Conservation (phyloP, 2,113 vertebrate genomes). For the Chaetodon auriga region DNA sequence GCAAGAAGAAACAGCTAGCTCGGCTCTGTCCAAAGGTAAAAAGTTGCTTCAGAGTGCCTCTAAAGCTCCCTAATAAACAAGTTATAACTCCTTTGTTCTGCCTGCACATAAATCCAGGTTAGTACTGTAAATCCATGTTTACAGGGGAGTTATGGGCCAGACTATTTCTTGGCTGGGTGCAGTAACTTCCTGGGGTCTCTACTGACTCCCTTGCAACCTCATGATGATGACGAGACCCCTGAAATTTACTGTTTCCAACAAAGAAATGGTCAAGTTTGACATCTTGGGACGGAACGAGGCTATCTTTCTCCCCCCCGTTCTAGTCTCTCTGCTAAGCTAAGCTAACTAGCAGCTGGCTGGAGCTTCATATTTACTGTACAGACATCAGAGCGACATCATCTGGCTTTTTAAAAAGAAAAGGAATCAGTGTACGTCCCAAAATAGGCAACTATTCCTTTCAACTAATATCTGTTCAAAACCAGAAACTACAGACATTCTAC, state of each 20-base stretch:
- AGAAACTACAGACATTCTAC: not conserved
- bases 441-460: not conserved
- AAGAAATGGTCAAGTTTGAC: not conserved
- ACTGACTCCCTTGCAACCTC: too few species aligned
- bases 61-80: too few species aligned
- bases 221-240: not conserved
- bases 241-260: not conserved
- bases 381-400: not conserved
- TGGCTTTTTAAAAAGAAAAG: not conserved
- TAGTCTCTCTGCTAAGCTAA: not conserved
- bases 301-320: too few species aligned
- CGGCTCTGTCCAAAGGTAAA: too few species aligned
- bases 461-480: not conserved
- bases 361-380: not conserved
- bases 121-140: too few species aligned
- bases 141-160: too few species aligned
- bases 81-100: too few species aligned
- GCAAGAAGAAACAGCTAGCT: too few species aligned
- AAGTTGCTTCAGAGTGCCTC: too few species aligned
- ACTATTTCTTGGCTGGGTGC: not conserved
- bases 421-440: not conserved
- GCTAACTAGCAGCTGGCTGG: not conserved
- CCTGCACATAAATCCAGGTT: too few species aligned
- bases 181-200: not conserved
- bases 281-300: too few species aligned